Evolutionary conservation across 2,113 vertebrate genomes (phyloP), one percentile per base, ranked within the genome.

Genomic region (Oncorhynchus kisutch): DNA sequence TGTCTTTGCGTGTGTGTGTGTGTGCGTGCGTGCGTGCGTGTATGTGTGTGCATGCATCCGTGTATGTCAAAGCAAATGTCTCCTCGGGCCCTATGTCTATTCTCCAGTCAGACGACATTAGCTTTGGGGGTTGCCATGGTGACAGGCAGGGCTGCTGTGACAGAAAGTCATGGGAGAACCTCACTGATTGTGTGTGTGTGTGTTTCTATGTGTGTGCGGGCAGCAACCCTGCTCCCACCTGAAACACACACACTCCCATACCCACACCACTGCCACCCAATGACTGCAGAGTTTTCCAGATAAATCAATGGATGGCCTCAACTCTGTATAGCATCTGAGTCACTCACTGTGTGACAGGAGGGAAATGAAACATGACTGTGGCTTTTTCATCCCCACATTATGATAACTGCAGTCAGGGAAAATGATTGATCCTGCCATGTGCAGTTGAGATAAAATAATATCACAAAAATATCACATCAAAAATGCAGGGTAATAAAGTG

Each of bases 51-150:
- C 6, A 7, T 45, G 39, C 8, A 11, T 45, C 2, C 8, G 4
- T 54, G 51, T 18, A 18, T 54, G 12, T 54, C 51, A 54, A 71
- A 49, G 24, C 57, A 75, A 77, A 66, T 70, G 72, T 60, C 78
- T 83, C 78, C 49, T 81, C 70, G 75, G 65, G 60, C 57, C 67
- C 31, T 81, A 86, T 70, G 59, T 65, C 24, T 60, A 29, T 73
- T 84, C 74, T 76, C 79, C 73, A 48, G 59, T 77, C 74, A 81
- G 83, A 89, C 78, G 77, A 81, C 79, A 85, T 86, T 86, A 85
- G 85, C 85, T 89, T 90, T 81, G 73, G 81, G 83, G 48, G 90
- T 92, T 89, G 83, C 91, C 87, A 89, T 92, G 85, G 90, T 80
- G 88, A 93, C 87, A 62, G 77, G 78, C 79, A 48, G 74, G 78